A percentile compares a stretch with the other conserved stretches of the same genome.
These are phyloP conservation scores for Taphrorychus bicolor DNA, from an alignment of 2,888 invertebrate species.

Conservation along the genomic window DNA sequence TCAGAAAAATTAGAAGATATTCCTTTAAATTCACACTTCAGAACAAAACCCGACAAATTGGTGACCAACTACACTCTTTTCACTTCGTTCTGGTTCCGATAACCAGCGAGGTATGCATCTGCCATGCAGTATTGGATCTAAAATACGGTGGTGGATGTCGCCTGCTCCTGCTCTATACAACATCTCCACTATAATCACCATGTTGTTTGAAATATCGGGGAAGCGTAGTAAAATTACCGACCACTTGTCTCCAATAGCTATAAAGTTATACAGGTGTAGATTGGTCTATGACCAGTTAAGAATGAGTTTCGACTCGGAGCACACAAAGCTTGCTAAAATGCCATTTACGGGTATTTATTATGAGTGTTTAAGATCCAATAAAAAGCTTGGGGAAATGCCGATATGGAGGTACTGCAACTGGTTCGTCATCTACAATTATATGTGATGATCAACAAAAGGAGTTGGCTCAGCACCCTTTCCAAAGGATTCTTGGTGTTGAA, in stretches of 20 bases:
- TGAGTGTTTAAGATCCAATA: no score
- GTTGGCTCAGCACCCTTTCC: no score
- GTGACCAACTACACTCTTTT: no score
- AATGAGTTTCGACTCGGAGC: slow-evolving; percentile 90
- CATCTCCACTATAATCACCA: slow-evolving; percentile 71
- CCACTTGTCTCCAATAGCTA: slow-evolving; percentile 79
- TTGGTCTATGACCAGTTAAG: slow-evolving; percentile 85
- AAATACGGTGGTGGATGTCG: no score
- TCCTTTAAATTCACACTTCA: slow-evolving; percentile 67
- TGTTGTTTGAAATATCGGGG: slow-evolving; percentile 85
- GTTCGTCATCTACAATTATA: no score
- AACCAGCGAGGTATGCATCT: no score
- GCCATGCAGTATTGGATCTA: no score
- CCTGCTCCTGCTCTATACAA: slow-evolving; percentile 69
- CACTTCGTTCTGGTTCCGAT: no score
- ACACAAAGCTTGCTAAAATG: slow-evolving; percentile 83
- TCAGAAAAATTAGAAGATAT: slow-evolving; percentile 80
- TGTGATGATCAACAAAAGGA: no score
- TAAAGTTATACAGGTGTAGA: slow-evolving; percentile 81
- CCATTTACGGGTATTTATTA: not conserved
- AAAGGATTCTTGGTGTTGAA: no score
- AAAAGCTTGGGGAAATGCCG: no score
- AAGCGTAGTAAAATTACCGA: slow-evolving; percentile 84
- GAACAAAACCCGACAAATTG: slow-evolving; percentile 67
- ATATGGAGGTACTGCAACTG: no score